Base-by-base conservation (phyloP, 2,888 invertebrate species). In the Phania funesta region DNA sequence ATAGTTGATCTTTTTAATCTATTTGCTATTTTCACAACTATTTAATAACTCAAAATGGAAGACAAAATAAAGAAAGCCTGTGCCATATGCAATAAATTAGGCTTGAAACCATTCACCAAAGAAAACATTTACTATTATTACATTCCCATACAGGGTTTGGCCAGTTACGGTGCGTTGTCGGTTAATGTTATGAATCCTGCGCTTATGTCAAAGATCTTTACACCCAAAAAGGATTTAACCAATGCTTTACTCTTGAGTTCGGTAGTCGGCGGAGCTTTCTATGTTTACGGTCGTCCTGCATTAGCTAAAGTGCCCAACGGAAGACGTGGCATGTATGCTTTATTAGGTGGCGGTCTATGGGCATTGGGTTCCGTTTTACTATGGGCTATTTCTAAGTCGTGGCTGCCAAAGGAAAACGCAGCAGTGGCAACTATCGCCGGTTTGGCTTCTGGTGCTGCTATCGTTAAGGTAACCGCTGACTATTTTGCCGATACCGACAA, bases 301-400 rank as follows among this genome's bases (percentile, higher is more conserved):
- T 92, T 97, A 90, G 92, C 93, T 75, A 92, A 92, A n/a, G 93
- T 95, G 8, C 90, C 93, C 9, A 93, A 92, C 29, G 92, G 93
- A 76, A 93, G 93, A 84, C 93, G 93, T 76, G 92, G 94, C 84
- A 92, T 93, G 32, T 96, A 94, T 92, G 95, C 91, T 11, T 26
- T 93, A 83, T 87, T 95, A 78, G 96, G 96, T 65, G 94, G 96
- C 52, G 92, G 96, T 9, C 92, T 98, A 22, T 96, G 98, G 92
- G 96, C 96, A 84, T 94, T 98, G 88, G 98, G 98, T 13, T 97
- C 97, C 0, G 95, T 98, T 56, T 93, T 98, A 75, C 92, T 95
- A 83, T 97, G 97, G 96, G 98, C 98, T 8, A 94, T 98, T 41
- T 91, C 96, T 46, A 94, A 97, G 88, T 95, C 95, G 85, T 92